A percentile compares a stretch with the other conserved stretches of the same genome.
These are phyloP conservation scores for Hippocampus mohnikei DNA, from an alignment of 2,113 vertebrate species.

Conservation along the genomic window DNA sequence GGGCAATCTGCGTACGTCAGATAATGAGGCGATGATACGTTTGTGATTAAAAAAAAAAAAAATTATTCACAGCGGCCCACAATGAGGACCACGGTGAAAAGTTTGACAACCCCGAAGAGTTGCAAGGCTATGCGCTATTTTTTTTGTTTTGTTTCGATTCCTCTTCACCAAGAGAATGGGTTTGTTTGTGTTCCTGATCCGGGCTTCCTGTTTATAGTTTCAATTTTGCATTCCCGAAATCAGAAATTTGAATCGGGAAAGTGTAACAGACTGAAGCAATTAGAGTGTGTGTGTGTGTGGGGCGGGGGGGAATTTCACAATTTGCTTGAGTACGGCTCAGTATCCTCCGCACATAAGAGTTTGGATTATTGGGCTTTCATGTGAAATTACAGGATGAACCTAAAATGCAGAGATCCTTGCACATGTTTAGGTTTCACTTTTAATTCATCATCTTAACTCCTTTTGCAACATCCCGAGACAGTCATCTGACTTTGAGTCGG, in stretches of 20 bases:
- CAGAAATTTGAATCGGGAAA: background rate
- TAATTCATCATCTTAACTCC: too few species aligned
- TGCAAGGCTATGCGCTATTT: background rate
- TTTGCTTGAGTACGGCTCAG: too few species aligned
- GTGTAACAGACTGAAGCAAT: background rate
- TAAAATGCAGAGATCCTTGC: too few species aligned
- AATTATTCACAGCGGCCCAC: background rate
- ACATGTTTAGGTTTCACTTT: too few species aligned
- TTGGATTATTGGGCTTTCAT: too few species aligned
- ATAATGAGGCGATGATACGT: background rate
- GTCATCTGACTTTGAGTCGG: background rate
- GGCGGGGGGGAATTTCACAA: background rate
- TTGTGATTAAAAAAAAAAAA: too few species aligned
- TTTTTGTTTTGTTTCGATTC: background rate
- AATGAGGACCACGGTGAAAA: background rate
- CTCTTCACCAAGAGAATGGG: background rate
- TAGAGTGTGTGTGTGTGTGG: background rate
- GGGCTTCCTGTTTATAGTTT: conserved; percentile 1
- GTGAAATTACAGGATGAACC: too few species aligned
- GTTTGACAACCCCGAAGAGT: background rate
- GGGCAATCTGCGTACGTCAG: background rate
- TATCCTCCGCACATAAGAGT: too few species aligned
- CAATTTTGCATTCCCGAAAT: background rate
- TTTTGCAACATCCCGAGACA: background rate
- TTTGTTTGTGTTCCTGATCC: background rate